Evolutionary conservation across 64 coral and sea anemone genomes (phyloP).

Genomic region (Montipora foliosa): DNA sequence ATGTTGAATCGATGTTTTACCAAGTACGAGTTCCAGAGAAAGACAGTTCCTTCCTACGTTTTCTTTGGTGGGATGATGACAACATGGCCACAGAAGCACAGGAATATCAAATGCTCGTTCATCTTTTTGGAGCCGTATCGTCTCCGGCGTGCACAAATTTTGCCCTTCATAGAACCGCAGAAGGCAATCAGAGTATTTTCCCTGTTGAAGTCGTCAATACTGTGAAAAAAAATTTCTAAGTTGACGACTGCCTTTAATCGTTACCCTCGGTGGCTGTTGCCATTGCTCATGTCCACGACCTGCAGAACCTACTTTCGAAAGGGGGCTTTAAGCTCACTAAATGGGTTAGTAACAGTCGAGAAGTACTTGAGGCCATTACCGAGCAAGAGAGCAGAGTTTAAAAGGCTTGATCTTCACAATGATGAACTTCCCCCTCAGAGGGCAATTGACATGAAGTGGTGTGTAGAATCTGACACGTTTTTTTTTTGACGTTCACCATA

Average conservation of each 20-base stretch:
- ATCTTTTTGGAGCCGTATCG: constrained; percentile 57
- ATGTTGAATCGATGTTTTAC: constrained; percentile 55
- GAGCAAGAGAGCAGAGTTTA: constrained; percentile 28
- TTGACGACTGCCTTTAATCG: constrained; percentile 55
- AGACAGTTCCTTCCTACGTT: constrained; percentile 35
- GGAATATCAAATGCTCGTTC: constrained; percentile 52
- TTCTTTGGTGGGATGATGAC: constrained; percentile 64
- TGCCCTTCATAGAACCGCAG: not conserved
- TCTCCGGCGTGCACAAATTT: constrained; percentile 62
- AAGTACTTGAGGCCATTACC: constrained; percentile 15
- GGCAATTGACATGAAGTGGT: too few species aligned
- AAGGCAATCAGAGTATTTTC: not conserved
- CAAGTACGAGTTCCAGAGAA: constrained; percentile 51
- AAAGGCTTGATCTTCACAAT: constrained; percentile 29
- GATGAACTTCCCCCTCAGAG: constrained; percentile 29
- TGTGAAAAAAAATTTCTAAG: constrained; percentile 57
- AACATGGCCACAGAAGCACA: constrained; percentile 21
- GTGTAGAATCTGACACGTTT: too few species aligned
- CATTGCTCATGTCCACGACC: not conserved
- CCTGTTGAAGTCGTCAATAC: not conserved
- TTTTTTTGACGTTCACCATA: too few species aligned
- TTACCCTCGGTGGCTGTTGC: constrained; percentile 2
- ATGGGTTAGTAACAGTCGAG: constrained; percentile 11
- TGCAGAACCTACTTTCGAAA: not conserved
- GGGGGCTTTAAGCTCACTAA: constrained; percentile 65